Base-by-base conservation (phyloP, 2,113 vertebrate genomes). In the Mesembrinibis cayennensis region DNA sequence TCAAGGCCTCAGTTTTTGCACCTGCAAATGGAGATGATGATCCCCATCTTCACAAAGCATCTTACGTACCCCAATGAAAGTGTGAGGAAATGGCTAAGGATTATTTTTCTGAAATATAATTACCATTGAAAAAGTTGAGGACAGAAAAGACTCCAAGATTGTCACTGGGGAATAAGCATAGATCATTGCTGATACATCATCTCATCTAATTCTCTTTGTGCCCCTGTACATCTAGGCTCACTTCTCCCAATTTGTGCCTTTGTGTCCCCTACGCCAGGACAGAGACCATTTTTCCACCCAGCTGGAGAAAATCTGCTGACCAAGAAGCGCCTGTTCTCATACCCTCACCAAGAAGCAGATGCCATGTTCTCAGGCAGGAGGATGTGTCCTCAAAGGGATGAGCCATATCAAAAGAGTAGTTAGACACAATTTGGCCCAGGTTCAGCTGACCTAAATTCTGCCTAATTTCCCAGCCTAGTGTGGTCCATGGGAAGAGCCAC, bases 391-490 rank as follows among this genome's bases (percentile, higher is more conserved):
- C 85, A 23, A 62, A 88, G 66, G 70, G 82, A 83, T 59, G 67
- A 72, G 20, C 66, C 27, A 2, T 2, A 91, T 70, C 88, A 85
- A 72, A 49, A 18, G 14, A 55, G 16, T 5, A n/a, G 40, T 15
- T 49, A 88, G 85, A 38, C 86, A 92, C 58, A 70, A 23, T 34
- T 90, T 96, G 96, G 95, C 93, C 82, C 62, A 73, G 19, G 66
- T 62, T 97, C 96, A 96, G 87, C 87, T 95, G 96, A 97, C 96
- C 96, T 91, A 61, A 95, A 96, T 97, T 88, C 95, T 95, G 87
- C 71, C 79, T 91, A 34, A 94, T 93, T 90, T 94, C 63, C 85
- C 34, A 91, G 87, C 56, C 85, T 38, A 49, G 38, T 44, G 10
- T 82, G 69, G 25, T 92, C 86, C 0, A 32, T 95, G 95, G 95